A percentile compares a stretch with the other conserved stretches of the same genome.
phyloP scores from a whole-genome alignment of 2,113 vertebrate species.

The Atlantisia rogersi region DNA sequence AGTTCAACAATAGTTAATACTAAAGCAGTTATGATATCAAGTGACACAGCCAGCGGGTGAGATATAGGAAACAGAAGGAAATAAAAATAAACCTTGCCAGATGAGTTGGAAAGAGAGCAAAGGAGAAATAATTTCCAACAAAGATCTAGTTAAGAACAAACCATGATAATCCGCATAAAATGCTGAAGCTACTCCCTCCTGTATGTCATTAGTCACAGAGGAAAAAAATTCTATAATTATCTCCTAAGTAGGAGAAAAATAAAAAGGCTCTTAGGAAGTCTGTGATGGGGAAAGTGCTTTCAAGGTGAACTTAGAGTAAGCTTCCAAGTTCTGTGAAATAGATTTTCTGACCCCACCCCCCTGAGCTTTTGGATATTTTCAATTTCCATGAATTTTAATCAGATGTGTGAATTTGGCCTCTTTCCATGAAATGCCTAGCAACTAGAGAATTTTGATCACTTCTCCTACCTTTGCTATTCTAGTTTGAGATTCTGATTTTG shows the following conservation, averaged over 20 bases:
- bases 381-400: slow-evolving; percentile 60
- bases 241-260: slow-evolving; percentile 37
- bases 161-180: slow-evolving; percentile 14
- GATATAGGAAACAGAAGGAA: neutral
- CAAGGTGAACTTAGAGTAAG: slow-evolving; percentile 54
- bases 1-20: neutral
- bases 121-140: neutral
- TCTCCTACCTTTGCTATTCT: neutral
- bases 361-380: slow-evolving; percentile 38
- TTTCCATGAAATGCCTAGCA: slow-evolving; percentile 28
- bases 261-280: slow-evolving; percentile 27
- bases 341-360: slow-evolving; percentile 34
- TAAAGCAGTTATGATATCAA: neutral
- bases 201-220: neutral
- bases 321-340: slow-evolving; percentile 7
- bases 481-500: slow-evolving; percentile 2
- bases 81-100: neutral
- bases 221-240: slow-evolving; percentile 45
- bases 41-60: neutral
- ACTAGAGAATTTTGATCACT: slow-evolving; percentile 4
- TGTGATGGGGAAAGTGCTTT: slow-evolving; percentile 26
- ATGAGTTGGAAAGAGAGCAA: neutral
- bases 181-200: slow-evolving; percentile 3
- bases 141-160: neutral
- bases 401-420: slow-evolving; percentile 2